phyloP scores from a whole-genome alignment of 2,888 invertebrate species.

The Phlogophora meticulosa region DNA sequence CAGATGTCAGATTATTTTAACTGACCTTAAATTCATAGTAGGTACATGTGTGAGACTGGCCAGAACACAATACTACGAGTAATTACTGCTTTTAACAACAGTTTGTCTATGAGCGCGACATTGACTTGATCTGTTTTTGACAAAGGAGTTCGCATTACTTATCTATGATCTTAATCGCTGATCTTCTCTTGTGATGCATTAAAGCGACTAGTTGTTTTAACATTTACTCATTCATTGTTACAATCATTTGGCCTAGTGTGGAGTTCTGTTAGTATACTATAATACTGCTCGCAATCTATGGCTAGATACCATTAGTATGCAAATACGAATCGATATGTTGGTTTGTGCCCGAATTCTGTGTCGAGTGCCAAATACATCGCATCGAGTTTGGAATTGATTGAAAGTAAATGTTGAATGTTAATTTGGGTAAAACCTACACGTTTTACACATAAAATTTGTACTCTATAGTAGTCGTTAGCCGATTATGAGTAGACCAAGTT shows the following conservation, averaged over 20 bases:
- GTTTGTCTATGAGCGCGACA: constrained; percentile 52
- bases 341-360: constrained; percentile 13
- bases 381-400: constrained; percentile 16
- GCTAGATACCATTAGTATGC: constrained; percentile 10
- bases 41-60: constrained; percentile 22
- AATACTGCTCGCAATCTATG: not conserved
- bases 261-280: not conserved
- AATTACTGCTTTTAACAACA: constrained; percentile 54
- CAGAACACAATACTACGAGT: constrained; percentile 39
- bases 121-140: constrained; percentile 46
- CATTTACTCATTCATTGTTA: constrained; percentile 17
- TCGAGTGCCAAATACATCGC: constrained; percentile 23
- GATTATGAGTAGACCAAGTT: too few relatives aligned
- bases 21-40: constrained; percentile 33
- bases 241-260: not conserved
- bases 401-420: not conserved
- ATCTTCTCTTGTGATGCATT: constrained; percentile 38
- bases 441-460: not conserved
- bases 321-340: constrained; percentile 23
- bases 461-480: too few relatives aligned
- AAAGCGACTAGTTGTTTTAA: constrained; percentile 35
- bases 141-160: constrained; percentile 46
- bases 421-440: not conserved
- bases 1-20: constrained; percentile 24
- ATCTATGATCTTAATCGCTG: constrained; percentile 44